These are phyloP conservation scores for Pentalonia nigronervosa DNA, from an alignment of 1,140 invertebrate genomes.

Conservation along the genomic window DNA sequence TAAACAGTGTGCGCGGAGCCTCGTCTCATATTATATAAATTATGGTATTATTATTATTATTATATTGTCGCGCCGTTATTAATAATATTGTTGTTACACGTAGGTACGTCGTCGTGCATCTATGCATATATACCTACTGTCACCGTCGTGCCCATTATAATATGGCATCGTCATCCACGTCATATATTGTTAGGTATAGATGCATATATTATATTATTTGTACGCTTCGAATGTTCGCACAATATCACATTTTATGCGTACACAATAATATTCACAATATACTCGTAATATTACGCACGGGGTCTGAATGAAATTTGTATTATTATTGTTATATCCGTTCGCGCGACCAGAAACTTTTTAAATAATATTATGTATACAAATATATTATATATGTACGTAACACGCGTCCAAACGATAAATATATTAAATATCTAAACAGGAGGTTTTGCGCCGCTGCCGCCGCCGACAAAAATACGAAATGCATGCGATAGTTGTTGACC, in stretches of 20 bases:
- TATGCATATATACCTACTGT: background rate
- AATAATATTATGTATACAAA: background rate
- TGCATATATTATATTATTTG: background rate
- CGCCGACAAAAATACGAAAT: background rate
- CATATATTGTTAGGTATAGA: background rate
- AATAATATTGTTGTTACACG: background rate
- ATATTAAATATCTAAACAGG: no score
- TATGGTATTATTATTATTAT: background rate
- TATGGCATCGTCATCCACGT: background rate
- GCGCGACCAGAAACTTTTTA: background rate
- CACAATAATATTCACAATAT: background rate
- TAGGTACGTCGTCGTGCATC: background rate
- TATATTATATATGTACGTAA: background rate
- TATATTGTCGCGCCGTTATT: background rate
- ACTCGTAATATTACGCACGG: no score
- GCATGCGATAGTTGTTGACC: background rate
- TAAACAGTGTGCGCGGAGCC: background rate
- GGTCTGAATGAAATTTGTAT: background rate
- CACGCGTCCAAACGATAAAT: background rate
- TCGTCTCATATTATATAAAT: background rate
- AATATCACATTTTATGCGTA: background rate
- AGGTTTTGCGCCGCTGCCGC: background rate
- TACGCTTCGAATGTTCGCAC: background rate
- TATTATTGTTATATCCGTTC: background rate
- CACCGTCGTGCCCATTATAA: background rate